phyloP scores from a whole-genome alignment of 2,888 invertebrate genomes.

The Physocephala rufipes region DNA sequence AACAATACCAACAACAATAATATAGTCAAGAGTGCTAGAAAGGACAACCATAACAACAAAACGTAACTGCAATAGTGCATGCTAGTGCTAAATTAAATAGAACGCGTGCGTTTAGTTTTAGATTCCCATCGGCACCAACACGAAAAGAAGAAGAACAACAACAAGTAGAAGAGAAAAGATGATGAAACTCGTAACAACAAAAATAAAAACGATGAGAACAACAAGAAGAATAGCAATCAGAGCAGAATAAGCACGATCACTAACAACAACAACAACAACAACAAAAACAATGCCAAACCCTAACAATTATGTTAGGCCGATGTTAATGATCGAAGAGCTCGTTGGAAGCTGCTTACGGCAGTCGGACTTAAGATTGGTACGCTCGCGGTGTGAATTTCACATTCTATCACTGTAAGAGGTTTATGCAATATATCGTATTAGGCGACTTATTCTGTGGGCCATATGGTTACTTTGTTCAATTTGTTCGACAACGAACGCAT shows the following conservation, averaged over 20 bases:
- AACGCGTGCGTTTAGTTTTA: constrained; percentile 31
- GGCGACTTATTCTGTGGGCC: too few species aligned
- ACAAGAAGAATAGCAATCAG: constrained; percentile 7
- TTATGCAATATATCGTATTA: too few species aligned
- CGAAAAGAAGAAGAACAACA: neutral
- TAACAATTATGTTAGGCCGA: too few species aligned
- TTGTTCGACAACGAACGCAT: too few species aligned
- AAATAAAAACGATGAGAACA: neutral
- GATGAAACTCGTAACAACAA: constrained; percentile 11
- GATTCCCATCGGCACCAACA: constrained; percentile 16
- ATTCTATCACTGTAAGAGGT: constrained; percentile 8
- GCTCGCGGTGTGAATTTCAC: constrained; percentile 28
- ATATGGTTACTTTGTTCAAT: too few species aligned
- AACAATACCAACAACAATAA: constrained; percentile 1
- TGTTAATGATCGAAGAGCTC: neutral
- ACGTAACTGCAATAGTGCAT: constrained; percentile 2
- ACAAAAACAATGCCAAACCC: constrained; percentile 11
- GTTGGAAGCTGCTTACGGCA: constrained; percentile 5
- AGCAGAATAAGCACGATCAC: neutral
- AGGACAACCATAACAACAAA: neutral
- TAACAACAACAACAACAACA: neutral
- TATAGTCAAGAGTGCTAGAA: neutral
- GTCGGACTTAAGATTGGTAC: neutral
- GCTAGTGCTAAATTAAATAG: constrained; percentile 30
- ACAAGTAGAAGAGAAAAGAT: neutral